Conservation (phyloP, 2,113 vertebrate genomes). For the Hirundichthys speculiger region DNA sequence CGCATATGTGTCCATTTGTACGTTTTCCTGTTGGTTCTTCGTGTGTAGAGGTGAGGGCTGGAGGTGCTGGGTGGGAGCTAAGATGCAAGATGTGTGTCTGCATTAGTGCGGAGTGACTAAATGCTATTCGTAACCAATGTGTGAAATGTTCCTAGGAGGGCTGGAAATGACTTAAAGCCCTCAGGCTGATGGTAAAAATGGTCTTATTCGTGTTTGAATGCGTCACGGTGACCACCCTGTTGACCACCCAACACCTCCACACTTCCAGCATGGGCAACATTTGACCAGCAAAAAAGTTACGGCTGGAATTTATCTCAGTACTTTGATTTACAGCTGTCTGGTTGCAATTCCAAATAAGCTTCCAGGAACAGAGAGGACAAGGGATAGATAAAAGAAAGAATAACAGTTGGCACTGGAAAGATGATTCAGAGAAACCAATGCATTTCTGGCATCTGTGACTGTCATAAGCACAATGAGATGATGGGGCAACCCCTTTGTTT, state of each 20-base stretch:
- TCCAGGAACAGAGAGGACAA: constrained; percentile 63
- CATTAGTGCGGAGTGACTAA: constrained; percentile 64
- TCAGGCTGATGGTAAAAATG: constrained; percentile 42
- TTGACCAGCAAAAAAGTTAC: constrained; percentile 54
- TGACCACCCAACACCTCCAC: constrained; percentile 32
- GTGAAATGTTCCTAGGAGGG: constrained; percentile 67
- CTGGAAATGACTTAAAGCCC: constrained; percentile 65
- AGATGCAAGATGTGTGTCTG: constrained; percentile 53
- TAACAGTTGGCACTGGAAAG: constrained; percentile 60
- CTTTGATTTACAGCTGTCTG: constrained; percentile 73
- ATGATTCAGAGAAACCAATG: constrained; percentile 71
- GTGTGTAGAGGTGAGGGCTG: background rate
- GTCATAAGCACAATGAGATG: constrained; percentile 66
- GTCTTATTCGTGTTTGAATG: constrained; percentile 47
- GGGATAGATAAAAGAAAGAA: constrained; percentile 35
- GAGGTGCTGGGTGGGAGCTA: background rate
- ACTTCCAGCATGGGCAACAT: constrained; percentile 25
- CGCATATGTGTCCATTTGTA: constrained; percentile 45
- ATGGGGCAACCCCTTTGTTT: constrained; percentile 68
- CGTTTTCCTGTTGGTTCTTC: constrained; percentile 6
- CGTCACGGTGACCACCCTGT: constrained; percentile 32
- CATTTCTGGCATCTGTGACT: constrained; percentile 66
- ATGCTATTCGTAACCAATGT: constrained; percentile 59
- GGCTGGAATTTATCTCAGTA: constrained; percentile 52
- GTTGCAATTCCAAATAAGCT: constrained; percentile 55